A percentile compares a stretch with the other conserved stretches of the same genome.
Evolutionary conservation across 1,140 invertebrate species (phyloP).

Genomic region (Macrotrachela quadricornifera): DNA sequence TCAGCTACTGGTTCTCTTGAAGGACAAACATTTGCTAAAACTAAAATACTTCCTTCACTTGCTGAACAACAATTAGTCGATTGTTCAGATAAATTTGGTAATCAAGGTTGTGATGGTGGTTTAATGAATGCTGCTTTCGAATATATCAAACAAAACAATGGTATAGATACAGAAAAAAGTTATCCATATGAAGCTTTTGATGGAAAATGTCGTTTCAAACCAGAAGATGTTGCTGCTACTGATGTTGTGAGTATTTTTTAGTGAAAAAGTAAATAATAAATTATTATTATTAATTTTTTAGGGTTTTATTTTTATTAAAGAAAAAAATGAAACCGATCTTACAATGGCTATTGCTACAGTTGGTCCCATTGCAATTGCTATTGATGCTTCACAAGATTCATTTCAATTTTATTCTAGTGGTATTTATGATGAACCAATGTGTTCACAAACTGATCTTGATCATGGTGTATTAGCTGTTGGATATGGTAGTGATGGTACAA

Average conservation of each 20-base stretch:
- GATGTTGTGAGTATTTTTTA: not conserved
- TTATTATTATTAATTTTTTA: not conserved
- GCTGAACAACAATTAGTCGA: slow-evolving; percentile 93
- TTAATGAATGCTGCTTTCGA: slow-evolving; percentile 26
- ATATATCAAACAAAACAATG: slow-evolving; percentile 22
- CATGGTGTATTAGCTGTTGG: slow-evolving; percentile 68
- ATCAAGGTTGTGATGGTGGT: slow-evolving; percentile 15
- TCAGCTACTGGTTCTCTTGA: slow-evolving; percentile 57
- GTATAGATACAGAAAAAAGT: slow-evolving; percentile 24
- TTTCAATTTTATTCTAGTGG: not conserved
- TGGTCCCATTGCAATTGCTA: slow-evolving; percentile 1
- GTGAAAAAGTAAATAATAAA: too few relatives aligned
- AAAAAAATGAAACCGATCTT: not conserved
- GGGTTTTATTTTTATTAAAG: not conserved
- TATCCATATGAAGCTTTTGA: slow-evolving; percentile 24
- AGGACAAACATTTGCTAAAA: slow-evolving; percentile 76
- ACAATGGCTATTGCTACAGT: not conserved
- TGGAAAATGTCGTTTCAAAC: slow-evolving; percentile 33
- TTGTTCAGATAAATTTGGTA: slow-evolving; percentile 42
- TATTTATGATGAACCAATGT: slow-evolving; percentile 41
- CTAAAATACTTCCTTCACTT: slow-evolving; percentile 58
- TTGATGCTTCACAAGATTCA: not conserved
- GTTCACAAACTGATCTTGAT: slow-evolving; percentile 48
- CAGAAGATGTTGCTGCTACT: not conserved
- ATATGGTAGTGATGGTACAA: slow-evolving; percentile 37